These are phyloP conservation scores for Eumerus sabulonum DNA, from an alignment of 2,888 invertebrate species.

Conservation along the genomic window DNA sequence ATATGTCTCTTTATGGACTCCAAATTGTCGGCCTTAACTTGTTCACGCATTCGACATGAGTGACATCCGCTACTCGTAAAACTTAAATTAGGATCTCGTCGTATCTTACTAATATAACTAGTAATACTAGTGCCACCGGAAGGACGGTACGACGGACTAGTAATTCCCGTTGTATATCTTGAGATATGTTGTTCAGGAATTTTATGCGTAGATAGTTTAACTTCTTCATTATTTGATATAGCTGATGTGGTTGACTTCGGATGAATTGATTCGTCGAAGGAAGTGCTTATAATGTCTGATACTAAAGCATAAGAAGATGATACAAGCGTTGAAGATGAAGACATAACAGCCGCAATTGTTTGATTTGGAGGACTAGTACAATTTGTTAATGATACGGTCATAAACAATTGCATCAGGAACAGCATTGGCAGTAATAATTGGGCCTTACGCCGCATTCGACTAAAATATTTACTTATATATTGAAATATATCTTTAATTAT, in stretches of 20 bases:
- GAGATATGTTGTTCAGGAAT: background rate
- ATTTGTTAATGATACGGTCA: conserved; percentile 34
- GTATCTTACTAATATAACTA: conserved; percentile 71
- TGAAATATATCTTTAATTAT: conserved; percentile 32
- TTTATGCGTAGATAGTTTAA: background rate
- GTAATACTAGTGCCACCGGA: conserved; percentile 70
- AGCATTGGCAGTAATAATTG: conserved; percentile 45
- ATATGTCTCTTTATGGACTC: conserved; percentile 84
- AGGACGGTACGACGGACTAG: conserved; percentile 13
- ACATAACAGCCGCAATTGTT: conserved; percentile 17
- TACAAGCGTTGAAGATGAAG: conserved; percentile 11
- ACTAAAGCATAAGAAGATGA: conserved; percentile 5
- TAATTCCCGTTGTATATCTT: conserved; percentile 1
- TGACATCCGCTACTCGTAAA: conserved; percentile 78
- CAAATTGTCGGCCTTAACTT: conserved; percentile 82
- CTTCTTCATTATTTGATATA: background rate
- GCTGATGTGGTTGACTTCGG: background rate
- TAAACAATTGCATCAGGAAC: conserved; percentile 48
- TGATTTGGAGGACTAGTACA: conserved; percentile 48
- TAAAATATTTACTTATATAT: conserved; percentile 22
- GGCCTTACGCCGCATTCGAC: conserved; percentile 45
- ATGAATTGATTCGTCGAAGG: background rate
- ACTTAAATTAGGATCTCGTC: conserved; percentile 62
- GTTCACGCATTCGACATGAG: conserved; percentile 81
- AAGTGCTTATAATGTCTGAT: conserved; percentile 2